Evolutionary conservation across 2,888 invertebrate species (phyloP).

Genomic region (Microctonus aethiopoides): DNA sequence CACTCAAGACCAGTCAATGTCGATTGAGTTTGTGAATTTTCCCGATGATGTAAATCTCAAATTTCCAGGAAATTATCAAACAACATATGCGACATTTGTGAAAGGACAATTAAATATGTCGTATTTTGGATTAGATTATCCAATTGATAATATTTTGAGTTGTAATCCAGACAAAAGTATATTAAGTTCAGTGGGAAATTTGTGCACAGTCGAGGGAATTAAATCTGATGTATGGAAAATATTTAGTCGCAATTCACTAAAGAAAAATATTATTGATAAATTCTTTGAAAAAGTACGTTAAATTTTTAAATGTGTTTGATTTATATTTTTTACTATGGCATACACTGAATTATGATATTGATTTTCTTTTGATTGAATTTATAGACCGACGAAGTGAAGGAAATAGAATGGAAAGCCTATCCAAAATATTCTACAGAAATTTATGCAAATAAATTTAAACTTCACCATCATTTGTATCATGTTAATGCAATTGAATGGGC

Average conservation of each 20-base stretch:
- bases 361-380: conserved; percentile 25
- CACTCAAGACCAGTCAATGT: conserved; percentile 62
- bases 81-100: conserved; percentile 71
- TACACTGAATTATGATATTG: too few species aligned
- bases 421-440: conserved; percentile 67
- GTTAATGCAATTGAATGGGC: conserved; percentile 75
- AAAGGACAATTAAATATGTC: conserved; percentile 68
- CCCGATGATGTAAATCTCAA: conserved; percentile 53
- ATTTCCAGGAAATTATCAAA: conserved; percentile 68
- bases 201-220: conserved; percentile 58
- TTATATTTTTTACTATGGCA: too few species aligned
- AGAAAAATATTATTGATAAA: conserved; percentile 63
- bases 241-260: conserved; percentile 69
- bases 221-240: conserved; percentile 70
- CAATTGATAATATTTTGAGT: conserved; percentile 66
- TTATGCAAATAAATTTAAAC: conserved; percentile 65
- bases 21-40: conserved; percentile 68
- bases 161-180: conserved; percentile 64
- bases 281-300: conserved; percentile 66
- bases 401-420: conserved; percentile 71
- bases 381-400: conserved; percentile 55
- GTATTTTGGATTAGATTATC: conserved; percentile 64
- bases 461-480: conserved; percentile 70
- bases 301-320: not conserved
- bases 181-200: conserved; percentile 68